Conservation (phyloP, 2,113 vertebrate genomes). For the Misgurnus anguillicaudatus region DNA sequence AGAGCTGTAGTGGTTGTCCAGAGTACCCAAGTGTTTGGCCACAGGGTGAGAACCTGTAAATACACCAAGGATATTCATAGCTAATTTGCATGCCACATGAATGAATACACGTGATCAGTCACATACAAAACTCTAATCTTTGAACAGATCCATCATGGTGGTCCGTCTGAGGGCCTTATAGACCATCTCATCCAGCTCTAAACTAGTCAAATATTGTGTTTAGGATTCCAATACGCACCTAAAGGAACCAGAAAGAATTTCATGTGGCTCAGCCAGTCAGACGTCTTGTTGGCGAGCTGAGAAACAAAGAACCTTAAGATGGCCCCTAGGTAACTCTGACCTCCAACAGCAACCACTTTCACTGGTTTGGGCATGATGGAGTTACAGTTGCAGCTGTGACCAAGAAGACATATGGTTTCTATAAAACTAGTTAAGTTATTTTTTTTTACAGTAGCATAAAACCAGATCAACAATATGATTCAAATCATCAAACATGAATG, state of each 20-base stretch:
- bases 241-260: conserved; percentile 86
- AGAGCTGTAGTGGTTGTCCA: conserved; percentile 75
- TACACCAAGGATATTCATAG: background rate
- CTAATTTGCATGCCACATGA: too few species aligned
- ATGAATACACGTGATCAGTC: too few species aligned
- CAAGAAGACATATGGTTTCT: background rate
- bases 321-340: conserved; percentile 85
- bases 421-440: too few species aligned
- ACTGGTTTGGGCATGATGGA: conserved; percentile 84
- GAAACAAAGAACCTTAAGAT: conserved; percentile 88
- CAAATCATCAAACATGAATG: background rate
- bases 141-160: too few species aligned
- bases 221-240: conserved; percentile 67
- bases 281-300: conserved; percentile 86
- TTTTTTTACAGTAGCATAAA: too few species aligned
- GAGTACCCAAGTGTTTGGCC: conserved; percentile 75
- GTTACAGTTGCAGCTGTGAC: conserved; percentile 87
- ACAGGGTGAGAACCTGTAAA: conserved; percentile 78
- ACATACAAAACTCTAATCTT: too few species aligned
- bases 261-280: conserved; percentile 88
- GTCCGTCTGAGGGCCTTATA: too few species aligned
- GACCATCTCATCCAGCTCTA: too few species aligned
- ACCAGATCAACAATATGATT: background rate
- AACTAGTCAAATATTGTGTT: background rate
- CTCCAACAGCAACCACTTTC: conserved; percentile 85